These are phyloP conservation scores for Agrilus cyanescens DNA, from an alignment of 2,888 invertebrate genomes.

Conservation along the genomic window DNA sequence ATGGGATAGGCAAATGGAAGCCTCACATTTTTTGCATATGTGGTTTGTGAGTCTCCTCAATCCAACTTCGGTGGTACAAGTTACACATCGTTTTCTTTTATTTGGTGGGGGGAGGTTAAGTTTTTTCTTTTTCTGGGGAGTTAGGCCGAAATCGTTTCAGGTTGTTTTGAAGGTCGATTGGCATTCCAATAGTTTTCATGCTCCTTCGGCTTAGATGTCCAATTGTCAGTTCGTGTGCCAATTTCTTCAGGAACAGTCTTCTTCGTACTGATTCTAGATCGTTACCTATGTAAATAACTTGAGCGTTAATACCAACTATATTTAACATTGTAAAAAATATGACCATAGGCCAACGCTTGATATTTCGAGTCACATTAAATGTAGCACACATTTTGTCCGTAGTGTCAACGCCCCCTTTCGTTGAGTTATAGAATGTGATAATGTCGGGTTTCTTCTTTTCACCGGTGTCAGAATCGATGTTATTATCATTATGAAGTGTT, in stretches of 20 bases:
- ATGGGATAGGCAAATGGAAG: too few species aligned
- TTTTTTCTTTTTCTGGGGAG: too few species aligned
- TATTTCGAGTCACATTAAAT: conserved; percentile 10
- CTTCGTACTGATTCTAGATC: conserved; percentile 9
- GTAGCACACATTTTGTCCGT: conserved; percentile 13
- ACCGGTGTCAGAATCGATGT: not conserved
- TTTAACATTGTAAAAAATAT: conserved; percentile 12
- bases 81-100: too few species aligned
- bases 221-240: too few species aligned
- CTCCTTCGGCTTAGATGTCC: conserved; percentile 9
- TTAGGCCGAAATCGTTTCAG: too few species aligned
- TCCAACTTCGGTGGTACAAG: too few species aligned
- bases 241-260: conserved; percentile 12
- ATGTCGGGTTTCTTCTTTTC: conserved; percentile 8
- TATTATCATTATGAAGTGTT: too few species aligned
- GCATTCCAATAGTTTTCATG: too few species aligned
- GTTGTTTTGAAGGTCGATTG: too few species aligned
- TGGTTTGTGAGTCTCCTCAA: too few species aligned
- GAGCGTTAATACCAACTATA: conserved; percentile 12
- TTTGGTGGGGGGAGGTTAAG: too few species aligned
- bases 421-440: conserved; percentile 11
- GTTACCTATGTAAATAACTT: conserved; percentile 13
- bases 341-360: conserved; percentile 12
- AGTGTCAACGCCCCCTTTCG: conserved; percentile 12
- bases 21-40: too few species aligned